These are phyloP conservation scores for Argyra leucocephala DNA, from an alignment of 2,888 invertebrate species.

Conservation along the genomic window DNA sequence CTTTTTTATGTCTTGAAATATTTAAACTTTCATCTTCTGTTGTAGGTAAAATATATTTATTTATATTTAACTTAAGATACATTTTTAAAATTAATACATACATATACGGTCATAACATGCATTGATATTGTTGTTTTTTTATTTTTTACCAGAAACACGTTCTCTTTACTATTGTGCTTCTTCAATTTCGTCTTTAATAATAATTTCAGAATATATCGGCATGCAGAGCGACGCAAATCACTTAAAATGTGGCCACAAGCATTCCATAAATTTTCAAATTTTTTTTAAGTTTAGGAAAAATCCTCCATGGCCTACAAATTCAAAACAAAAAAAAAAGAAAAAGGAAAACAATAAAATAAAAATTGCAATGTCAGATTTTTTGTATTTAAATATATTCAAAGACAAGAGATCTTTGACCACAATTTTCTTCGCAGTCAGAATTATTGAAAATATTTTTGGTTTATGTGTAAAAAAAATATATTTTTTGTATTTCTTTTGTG, in stretches of 20 bases:
- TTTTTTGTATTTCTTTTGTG: too few relatives aligned
- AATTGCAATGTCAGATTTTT: neutral
- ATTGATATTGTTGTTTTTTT: too few relatives aligned
- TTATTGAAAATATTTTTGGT: too few relatives aligned
- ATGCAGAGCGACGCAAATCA: slow-evolving; percentile 1
- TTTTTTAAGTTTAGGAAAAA: neutral
- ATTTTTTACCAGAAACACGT: neutral
- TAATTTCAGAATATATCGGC: neutral
- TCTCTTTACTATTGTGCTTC: neutral
- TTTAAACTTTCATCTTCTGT: neutral
- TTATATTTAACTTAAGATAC: too few relatives aligned
- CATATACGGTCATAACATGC: neutral
- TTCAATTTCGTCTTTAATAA: neutral
- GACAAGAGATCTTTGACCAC: neutral
- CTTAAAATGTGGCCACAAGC: slow-evolving; percentile 13
- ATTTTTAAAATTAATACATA: neutral
- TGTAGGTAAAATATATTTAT: neutral
- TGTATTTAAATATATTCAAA: neutral
- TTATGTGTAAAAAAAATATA: too few relatives aligned
- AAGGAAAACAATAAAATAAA: too few relatives aligned
- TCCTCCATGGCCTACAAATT: too few relatives aligned
- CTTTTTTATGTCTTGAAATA: neutral
- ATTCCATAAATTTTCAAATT: slow-evolving; percentile 5
- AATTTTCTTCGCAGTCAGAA: neutral
- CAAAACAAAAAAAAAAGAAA: neutral